Base-by-base conservation (phyloP, 2,888 invertebrate species). In the Furcula furcula region DNA sequence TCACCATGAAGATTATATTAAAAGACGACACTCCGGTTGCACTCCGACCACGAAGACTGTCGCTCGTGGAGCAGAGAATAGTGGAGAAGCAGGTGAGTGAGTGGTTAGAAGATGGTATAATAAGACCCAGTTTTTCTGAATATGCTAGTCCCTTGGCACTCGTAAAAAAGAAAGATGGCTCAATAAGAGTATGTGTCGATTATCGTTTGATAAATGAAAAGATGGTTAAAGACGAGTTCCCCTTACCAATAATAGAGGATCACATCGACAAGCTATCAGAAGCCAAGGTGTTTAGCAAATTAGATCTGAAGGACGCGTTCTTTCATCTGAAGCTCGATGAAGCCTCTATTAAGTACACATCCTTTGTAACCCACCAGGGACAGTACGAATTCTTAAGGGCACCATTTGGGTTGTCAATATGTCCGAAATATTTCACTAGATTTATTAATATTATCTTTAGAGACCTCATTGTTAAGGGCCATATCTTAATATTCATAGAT, bases 391-490 rank as follows among this genome's bases (percentile, higher is more conserved):
- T 79, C 40, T 29, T 61, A n/a, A 55, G 40, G 41, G 61, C 65
- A 7, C 78, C 76, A 1, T 81, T 82, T 59, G 77, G 80, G 4
- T 40, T 77, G 1, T 69, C 63, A 5, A 71, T 66, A 16, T 55
- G 62, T 20, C 73, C 76, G 7, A 53, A 68, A 7, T 57, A 62
- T 10, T 76, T 80, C 29, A 64, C 51, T 15, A 27, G 72, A 7
- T 68, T 37, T 31, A 49, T 76, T 0, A 65, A 45, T 11, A 46
- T 43, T 9, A 55, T 71, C 4, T 71, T 71, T 22, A 20, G 46
- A 21, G 48, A 57, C 1, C 31, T 72, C 0, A 47, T 55, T 1
- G 18, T 27, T 1, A 13, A 43, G 10, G 49, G 34, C 29, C 12
- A 36, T 3, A 15, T 49, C 0, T 2, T 49, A 5, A 36, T 55